Percentiles rank a stretch among this genome's conserved stretches.
These are phyloP conservation scores for Aurelia aurita complex sp. Pacific DNA, from an alignment of 30 jellyfish, hydroid and myxozoan genomes.

Conservation along the genomic window DNA sequence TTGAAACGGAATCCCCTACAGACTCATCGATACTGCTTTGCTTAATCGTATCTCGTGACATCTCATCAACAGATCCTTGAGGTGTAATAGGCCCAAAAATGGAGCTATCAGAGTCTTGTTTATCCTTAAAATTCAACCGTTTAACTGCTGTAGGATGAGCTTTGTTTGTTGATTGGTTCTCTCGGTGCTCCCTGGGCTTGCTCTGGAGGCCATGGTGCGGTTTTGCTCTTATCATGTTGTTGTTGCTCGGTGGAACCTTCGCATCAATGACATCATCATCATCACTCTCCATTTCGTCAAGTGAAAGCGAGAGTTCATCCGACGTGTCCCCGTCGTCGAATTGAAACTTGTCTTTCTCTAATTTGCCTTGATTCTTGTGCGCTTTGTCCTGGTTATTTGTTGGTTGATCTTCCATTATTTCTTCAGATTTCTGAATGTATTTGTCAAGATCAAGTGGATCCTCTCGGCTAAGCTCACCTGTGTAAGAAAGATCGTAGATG, in stretches of 20 bases:
- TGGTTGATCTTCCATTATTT: neutral
- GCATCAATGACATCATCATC: slow-evolving; percentile 1
- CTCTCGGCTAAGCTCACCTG: slow-evolving; percentile 63
- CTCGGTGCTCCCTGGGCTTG: too few relatives aligned
- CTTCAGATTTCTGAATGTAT: neutral
- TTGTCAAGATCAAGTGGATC: slow-evolving; percentile 19
- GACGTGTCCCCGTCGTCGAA: slow-evolving; percentile 42
- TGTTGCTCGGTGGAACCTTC: neutral
- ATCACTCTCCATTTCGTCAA: slow-evolving; percentile 35
- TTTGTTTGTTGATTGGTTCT: neutral
- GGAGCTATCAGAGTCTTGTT: slow-evolving; percentile 18
- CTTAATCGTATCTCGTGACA: neutral
- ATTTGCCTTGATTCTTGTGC: neutral
- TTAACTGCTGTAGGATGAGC: slow-evolving; percentile 15
- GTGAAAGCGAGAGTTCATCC: slow-evolving; percentile 61
- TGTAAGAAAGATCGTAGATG: neutral
- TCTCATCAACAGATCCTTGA: slow-evolving; percentile 15
- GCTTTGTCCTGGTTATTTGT: neutral
- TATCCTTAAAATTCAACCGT: slow-evolving; percentile 33
- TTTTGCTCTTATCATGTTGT: neutral
- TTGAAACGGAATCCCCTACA: neutral
- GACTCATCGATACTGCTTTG: neutral
- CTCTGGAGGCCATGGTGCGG: too few relatives aligned
- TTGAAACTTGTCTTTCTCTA: neutral
- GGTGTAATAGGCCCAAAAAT: slow-evolving; percentile 48